Evolutionary conservation across 2,888 invertebrate genomes (phyloP), one percentile per base, ranked within the genome.

Genomic region (Trachelus troglodyta): DNA sequence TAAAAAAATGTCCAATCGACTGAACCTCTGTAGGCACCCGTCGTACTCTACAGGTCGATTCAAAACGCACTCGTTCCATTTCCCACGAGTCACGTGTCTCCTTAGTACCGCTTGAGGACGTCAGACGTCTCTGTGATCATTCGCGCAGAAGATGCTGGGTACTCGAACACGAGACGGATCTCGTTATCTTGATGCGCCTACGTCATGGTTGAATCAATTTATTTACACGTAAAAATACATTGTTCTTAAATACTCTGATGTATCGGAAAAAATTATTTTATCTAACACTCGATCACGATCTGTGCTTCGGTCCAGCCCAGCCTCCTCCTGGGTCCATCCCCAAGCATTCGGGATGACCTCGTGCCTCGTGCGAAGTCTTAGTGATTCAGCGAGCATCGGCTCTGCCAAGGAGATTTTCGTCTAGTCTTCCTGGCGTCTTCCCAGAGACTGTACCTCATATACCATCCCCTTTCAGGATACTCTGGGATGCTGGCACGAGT

Each of bases 351-450:
- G 75, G 31, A 75, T 69, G 12, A 73, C 31, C 30, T 75, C 56
- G n/a, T 68, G 35, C 23, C 56, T 75, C 11, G 23, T 11, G 40
- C 56, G 9, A n/a, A 30, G 31, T 77, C 69, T 74, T 30, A 69
- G 75, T 75, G 30, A 12, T 35, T 77, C 69, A 74, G 56, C 71
- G 40, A 75, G 56, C 56, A 56, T 56, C 56, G 56, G 56, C 56
- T 56, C 56, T 56, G 56, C 23, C 56, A 56, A 23, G 56, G 56
- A 56, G 56, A 56, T 56, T 56, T 23, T 56, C 23, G 84, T 81
- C 83, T 84, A 86, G 85, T 78, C 86, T 81, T 79, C 69, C 76
- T 80, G 85, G 84, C 86, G 87, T 83, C 86, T 83, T 83, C 77
- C 79, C 82, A 79, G 85, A 78, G 81, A 78, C 79, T 74, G 75